Conservation (phyloP, 64 coral and sea anemone species). For the Dendronephthya gigantea region DNA sequence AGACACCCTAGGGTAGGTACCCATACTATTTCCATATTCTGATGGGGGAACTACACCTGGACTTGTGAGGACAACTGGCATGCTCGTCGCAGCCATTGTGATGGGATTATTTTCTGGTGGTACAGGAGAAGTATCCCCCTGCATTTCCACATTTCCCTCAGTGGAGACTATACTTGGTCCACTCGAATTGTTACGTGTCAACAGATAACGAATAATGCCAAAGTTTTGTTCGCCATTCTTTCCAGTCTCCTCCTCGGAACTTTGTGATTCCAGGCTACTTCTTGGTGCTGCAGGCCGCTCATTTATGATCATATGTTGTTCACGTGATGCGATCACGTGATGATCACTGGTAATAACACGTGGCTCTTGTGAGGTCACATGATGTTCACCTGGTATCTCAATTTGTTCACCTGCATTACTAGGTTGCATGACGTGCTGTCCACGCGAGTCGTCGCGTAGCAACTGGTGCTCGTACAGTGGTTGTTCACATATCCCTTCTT, state of each 20-base stretch:
- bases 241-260: background rate
- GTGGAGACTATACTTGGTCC: background rate
- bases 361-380: background rate
- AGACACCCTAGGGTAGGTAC: background rate
- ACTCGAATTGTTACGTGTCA: background rate
- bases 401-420: background rate
- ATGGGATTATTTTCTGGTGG: background rate
- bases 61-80: background rate
- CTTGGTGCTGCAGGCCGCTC: background rate
- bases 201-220: background rate
- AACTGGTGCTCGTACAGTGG: background rate
- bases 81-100: background rate
- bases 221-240: background rate
- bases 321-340: background rate
- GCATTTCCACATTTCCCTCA: background rate
- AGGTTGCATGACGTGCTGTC: background rate
- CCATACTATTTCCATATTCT: background rate
- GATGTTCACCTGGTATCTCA: background rate
- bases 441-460: background rate
- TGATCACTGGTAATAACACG: background rate
- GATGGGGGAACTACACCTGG: background rate
- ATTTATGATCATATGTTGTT: background rate
- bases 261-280: background rate
- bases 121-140: background rate
- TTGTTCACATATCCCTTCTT: background rate